Evolutionary conservation across 2,113 vertebrate genomes (phyloP).

Genomic region (Lepus americanus): DNA sequence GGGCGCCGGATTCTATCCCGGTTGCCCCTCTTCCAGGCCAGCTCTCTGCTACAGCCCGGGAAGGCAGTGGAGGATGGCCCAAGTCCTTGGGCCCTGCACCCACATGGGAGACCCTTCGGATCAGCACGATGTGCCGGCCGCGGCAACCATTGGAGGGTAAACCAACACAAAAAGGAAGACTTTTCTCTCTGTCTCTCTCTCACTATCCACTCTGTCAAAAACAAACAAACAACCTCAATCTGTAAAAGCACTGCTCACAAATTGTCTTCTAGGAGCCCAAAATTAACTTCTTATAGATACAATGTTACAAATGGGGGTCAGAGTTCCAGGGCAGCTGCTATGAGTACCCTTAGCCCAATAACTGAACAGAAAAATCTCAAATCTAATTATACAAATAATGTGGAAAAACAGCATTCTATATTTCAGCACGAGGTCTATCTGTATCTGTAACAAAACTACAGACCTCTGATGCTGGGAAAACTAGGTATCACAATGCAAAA

Average conservation of each 20-base stretch:
- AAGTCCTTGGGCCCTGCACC: no score
- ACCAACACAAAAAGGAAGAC: no score
- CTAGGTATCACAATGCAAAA: neutral
- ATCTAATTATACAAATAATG: neutral
- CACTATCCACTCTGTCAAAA: neutral
- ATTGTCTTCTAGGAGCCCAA: neutral
- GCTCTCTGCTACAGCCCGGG: no score
- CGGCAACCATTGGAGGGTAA: no score
- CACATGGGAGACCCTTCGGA: no score
- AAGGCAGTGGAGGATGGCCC: no score
- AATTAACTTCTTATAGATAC: slow-evolving; percentile 43
- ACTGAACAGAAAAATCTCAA: neutral
- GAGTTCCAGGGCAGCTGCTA: neutral
- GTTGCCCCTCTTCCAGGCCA: no score
- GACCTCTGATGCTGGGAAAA: neutral
- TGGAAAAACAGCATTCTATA: neutral
- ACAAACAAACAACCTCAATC: neutral
- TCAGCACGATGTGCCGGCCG: no score
- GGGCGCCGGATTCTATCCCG: no score
- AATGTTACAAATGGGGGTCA: slow-evolving; percentile 5
- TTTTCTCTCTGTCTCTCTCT: no score
- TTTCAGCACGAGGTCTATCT: neutral
- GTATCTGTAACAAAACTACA: neutral
- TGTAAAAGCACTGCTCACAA: slow-evolving; percentile 38
- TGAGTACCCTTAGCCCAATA: neutral